Evolutionary conservation across 1,140 invertebrate genomes (phyloP), one percentile per base, ranked within the genome.

Genomic region (Brachionus plicatilis): DNA sequence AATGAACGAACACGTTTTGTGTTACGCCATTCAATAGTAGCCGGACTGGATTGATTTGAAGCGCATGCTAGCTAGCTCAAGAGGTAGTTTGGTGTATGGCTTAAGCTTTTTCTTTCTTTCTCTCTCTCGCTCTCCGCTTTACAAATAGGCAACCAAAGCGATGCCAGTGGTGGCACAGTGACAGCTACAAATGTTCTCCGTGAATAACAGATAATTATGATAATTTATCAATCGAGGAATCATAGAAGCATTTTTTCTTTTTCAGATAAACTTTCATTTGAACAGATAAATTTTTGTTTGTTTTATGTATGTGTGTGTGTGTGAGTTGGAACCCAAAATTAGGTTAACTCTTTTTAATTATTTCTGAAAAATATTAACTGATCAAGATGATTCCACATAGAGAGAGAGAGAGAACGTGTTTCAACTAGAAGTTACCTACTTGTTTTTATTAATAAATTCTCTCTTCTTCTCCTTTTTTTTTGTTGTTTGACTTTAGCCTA

Each of bases 311-410:
- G 27, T 68, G 27, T 33, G 27, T 66, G 7, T 68, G 33, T 33
- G 27, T 68, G 27, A 41, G 27, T 33, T 68, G 66, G 66, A 68
- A 41, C 27, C 33, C 27, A 33, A 68, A 68, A 68, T 68, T 68
- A 68, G 66, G 66, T 68, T 68, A 68, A 33, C 66, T 68, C 33
- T 68, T 17, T 68, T 68, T 68, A 33, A 68, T 68, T 68, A 68
- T 68, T 68, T 68, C 66, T 68, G 66, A 43, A 75, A 72, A 75
- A 75, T 75, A 75, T 75, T 43, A 75, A 75, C 33, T 75, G 66
- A 41, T 68, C 27, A 75, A 75, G 41, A 75, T 75, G 41, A 75
- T 43, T 43, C 33, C 70, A 43, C 53, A 60, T 9, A 60, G 20
- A 37, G 33, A 37, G 33, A 37, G 33, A 37, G 33, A 37, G 33